These are phyloP conservation scores for Scyliorhinus canicula DNA, from an alignment of 2,797 vertebrate species.

Conservation along the genomic window DNA sequence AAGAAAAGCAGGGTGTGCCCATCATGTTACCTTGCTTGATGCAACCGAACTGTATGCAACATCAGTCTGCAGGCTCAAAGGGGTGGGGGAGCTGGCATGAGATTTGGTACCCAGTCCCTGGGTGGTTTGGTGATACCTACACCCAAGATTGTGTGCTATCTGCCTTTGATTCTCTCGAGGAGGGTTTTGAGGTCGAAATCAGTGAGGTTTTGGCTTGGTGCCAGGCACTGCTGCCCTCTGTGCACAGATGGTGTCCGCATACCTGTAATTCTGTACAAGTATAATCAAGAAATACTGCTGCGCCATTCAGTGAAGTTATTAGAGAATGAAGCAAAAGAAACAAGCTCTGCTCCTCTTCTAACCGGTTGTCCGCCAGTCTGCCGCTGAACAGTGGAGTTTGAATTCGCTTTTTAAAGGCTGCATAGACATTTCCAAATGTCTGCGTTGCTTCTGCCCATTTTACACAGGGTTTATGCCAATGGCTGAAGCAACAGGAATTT, in stretches of 20 bases:
- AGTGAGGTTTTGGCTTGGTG: neutral
- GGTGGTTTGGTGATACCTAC: too few relatives aligned
- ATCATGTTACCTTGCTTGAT: neutral
- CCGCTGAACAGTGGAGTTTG: too few relatives aligned
- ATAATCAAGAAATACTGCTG: slow-evolving; percentile 4
- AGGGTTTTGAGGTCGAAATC: neutral
- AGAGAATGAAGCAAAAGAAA: neutral
- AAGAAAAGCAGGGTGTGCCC: neutral
- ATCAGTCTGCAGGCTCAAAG: neutral
- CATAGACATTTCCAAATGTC: neutral
- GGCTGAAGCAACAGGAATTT: neutral
- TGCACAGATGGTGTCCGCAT: neutral
- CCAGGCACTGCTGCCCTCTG: neutral
- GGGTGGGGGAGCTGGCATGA: neutral
- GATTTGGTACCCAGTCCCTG: neutral
- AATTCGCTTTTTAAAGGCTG: neutral
- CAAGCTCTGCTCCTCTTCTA: neutral
- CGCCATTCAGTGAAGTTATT: slow-evolving; percentile 8
- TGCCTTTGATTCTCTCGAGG: neutral
- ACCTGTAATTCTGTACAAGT: neutral
- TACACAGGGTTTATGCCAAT: neutral
- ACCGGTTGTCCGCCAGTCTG: neutral
- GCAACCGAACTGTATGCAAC: neutral
- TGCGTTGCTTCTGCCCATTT: neutral
- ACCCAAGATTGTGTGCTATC: neutral